A percentile compares a stretch with the other conserved stretches of the same genome.
These are phyloP conservation scores for Vespertilio murinus DNA, from an alignment of 2,797 vertebrate genomes.

Conservation along the genomic window DNA sequence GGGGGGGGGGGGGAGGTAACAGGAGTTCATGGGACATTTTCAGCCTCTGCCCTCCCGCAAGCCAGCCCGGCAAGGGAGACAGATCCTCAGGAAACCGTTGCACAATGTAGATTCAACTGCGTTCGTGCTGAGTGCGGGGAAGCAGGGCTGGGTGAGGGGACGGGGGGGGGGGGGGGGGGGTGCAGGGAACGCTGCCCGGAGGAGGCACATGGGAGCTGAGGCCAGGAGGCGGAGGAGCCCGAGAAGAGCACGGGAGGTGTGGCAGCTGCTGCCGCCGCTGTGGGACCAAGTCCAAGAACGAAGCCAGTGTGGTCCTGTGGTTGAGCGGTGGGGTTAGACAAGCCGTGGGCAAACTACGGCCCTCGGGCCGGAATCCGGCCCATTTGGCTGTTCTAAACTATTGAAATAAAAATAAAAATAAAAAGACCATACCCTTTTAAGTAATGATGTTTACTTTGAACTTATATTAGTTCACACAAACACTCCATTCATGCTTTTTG, in stretches of 20 bases:
- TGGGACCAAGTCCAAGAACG: not conserved
- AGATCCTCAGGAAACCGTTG: not conserved
- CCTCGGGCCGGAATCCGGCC: too few relatives aligned
- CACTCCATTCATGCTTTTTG: too few relatives aligned
- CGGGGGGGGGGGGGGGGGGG: too few relatives aligned
- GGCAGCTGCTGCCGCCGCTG: not conserved
- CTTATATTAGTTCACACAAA: too few relatives aligned
- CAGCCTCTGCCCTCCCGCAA: not conserved
- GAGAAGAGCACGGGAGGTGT: accelerated
- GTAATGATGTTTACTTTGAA: too few relatives aligned
- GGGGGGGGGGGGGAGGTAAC: too few relatives aligned
- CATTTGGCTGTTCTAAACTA: too few relatives aligned
- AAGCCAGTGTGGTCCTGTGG: accelerated
- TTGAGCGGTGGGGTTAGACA: not conserved
- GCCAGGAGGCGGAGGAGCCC: not conserved
- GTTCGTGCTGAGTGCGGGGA: not conserved
- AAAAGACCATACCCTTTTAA: too few relatives aligned
- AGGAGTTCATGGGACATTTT: not conserved
- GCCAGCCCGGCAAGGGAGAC: not conserved
- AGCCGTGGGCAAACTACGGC: too few relatives aligned
- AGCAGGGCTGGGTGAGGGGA: not conserved
- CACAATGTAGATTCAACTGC: not conserved
- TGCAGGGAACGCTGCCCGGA: constrained; percentile 15
- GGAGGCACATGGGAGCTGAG: not conserved
- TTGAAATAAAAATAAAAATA: too few relatives aligned